A percentile compares a stretch with the other conserved stretches of the same genome.
Conservation (phyloP, 2,888 invertebrate genomes). For the Catocala sponsa region DNA sequence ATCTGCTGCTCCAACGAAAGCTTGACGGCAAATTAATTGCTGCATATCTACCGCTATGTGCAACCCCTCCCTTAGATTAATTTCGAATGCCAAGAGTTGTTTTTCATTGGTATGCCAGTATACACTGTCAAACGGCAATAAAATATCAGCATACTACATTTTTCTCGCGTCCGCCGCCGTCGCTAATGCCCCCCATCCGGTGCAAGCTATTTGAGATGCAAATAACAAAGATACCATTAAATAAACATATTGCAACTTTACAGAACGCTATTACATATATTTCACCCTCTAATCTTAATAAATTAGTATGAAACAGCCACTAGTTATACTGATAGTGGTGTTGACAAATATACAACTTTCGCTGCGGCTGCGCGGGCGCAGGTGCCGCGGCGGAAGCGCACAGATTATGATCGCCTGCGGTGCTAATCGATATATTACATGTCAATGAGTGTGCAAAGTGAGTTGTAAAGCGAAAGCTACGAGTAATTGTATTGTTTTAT, state of each 20-base stretch:
- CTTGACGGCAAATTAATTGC: background rate
- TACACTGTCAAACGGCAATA: slow-evolving; percentile 7
- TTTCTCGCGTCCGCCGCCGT: slow-evolving; percentile 11
- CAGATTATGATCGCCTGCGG: slow-evolving; percentile 61
- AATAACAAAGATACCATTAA: slow-evolving; percentile 19
- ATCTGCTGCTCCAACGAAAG: no score
- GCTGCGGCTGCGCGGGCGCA: slow-evolving; percentile 64
- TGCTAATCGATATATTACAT: slow-evolving; percentile 61
- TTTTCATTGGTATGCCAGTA: slow-evolving; percentile 6
- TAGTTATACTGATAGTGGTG: slow-evolving; percentile 37
- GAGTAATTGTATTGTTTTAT: slow-evolving; percentile 25
- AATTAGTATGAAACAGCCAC: slow-evolving; percentile 13
- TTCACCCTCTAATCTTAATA: slow-evolving; percentile 10
- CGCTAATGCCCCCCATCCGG: slow-evolving; percentile 18
- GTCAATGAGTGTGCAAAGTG: slow-evolving; percentile 50
- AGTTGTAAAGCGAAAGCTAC: slow-evolving; percentile 39
- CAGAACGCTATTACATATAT: background rate
- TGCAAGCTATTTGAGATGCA: slow-evolving; percentile 18
- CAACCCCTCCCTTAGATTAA: background rate
- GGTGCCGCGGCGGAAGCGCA: slow-evolving; percentile 61
- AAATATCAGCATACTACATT: slow-evolving; percentile 11
- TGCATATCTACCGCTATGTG: background rate
- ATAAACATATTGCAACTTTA: slow-evolving; percentile 1
- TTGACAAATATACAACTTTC: slow-evolving; percentile 80
- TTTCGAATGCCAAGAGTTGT: background rate